Conservation (phyloP, 2,797 vertebrate species). For the Nannoperca australis region DNA sequence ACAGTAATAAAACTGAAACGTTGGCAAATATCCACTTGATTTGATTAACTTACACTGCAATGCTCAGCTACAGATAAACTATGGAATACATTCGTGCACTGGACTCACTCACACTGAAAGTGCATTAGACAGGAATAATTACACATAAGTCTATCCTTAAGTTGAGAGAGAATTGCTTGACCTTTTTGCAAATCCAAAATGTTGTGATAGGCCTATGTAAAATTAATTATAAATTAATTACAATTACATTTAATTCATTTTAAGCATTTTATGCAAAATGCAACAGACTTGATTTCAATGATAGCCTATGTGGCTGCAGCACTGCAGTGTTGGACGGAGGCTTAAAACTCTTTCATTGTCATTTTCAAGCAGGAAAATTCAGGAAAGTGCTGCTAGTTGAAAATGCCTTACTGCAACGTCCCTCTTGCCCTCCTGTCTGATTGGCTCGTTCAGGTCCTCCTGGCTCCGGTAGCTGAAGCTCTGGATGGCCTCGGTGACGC, state of each 20-base stretch:
- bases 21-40: not conserved
- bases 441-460: conserved; percentile 95
- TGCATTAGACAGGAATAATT: not conserved
- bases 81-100: not conserved
- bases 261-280: not conserved
- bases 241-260: not conserved
- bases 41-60: not conserved
- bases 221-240: not conserved
- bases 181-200: not conserved
- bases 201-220: not conserved
- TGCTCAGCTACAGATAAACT: not conserved
- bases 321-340: not conserved
- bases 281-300: not conserved
- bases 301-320: not conserved
- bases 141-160: not conserved
- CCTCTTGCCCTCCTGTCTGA: conserved; percentile 93
- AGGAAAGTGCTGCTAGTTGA: not conserved
- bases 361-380: not conserved
- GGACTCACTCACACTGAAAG: not conserved
- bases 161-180: not conserved
- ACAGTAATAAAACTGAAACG: too few species aligned
- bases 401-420: conserved; percentile 91
- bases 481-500: conserved; percentile 97
- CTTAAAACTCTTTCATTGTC: not conserved
- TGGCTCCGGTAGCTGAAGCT: conserved; percentile 98